Evolutionary conservation across 1,140 invertebrate genomes (phyloP), one percentile per base, ranked within the genome.

Genomic region (Cheumatopsyche charites): DNA sequence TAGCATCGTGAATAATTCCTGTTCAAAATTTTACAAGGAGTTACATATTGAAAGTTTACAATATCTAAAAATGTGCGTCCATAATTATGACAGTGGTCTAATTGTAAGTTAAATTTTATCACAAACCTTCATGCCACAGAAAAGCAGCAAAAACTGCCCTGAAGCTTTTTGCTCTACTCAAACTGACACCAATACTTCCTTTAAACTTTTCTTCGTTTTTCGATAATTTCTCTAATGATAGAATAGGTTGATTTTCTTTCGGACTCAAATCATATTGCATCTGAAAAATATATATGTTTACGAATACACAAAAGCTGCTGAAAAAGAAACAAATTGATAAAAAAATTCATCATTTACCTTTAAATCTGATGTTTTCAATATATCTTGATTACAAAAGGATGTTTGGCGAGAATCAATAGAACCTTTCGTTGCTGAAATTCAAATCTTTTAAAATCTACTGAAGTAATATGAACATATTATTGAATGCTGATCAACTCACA

Each of bases 81-180:
- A n/a, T 21, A 68, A 26, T 19, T 15, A 5, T 5, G 13, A 13
- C 13, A 5, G 29, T 15, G 3, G 3, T 49, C 13, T 3, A 15
- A 49, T 19, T 70, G 6, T 23, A 62, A 42, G 17, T 25, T n/a
- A 43, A 47, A 66, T 23, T n/a, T 29, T 70, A 63, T 29, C 21
- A 12, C 25, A 17, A 79, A 86, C 88, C 96, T 86, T 98, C 96
- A 81, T 99, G 97, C 96, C 96, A 98, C 0, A 98, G 82, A 78
- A 98, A 92, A 0, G 97, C 95, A 0, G 96, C 96, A 83, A 98
- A 99, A 0, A 98, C 92, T 0, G 95, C 93, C 5, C 97, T 86
- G 3, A 97, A 82, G 78, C 94, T 94, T 81, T 99, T 96, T 0
- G 95, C 96, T 15, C 97, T 90, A 0, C 94, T 95, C 0, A 96